Percentiles rank a stretch among this genome's conserved stretches.
phyloP scores from a whole-genome alignment of 2,113 vertebrate genomes.

The Boulengeromyrus knoepffleri region DNA sequence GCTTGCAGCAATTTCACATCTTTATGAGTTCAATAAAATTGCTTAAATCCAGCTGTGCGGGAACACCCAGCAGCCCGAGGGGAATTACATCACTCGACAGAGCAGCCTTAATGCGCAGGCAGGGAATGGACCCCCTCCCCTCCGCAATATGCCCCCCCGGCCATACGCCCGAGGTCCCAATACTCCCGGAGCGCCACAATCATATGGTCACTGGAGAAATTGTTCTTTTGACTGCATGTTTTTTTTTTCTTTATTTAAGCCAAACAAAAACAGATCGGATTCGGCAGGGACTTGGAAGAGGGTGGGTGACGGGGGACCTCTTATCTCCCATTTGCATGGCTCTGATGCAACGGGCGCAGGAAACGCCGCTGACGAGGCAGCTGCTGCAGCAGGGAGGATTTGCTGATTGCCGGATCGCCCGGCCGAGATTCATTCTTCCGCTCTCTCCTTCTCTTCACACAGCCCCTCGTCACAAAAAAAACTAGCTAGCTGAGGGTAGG shows the following conservation, averaged over 20 bases:
- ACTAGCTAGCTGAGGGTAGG: neutral
- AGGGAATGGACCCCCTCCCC: neutral
- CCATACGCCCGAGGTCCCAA: neutral
- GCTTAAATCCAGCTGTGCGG: neutral
- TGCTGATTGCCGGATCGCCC: neutral
- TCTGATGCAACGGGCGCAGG: neutral
- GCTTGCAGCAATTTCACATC: neutral
- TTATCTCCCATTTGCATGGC: constrained; percentile 10
- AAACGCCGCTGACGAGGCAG: neutral
- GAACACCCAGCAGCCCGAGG: neutral
- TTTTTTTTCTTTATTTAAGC: neutral
- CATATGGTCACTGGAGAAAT: neutral
- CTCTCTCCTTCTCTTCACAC: neutral
- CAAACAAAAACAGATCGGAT: constrained; percentile 3
- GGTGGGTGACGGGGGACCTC: neutral
- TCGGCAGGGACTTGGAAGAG: neutral
- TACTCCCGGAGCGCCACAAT: neutral
- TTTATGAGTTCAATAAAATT: constrained; percentile 1
- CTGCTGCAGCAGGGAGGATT: neutral
- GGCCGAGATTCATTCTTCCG: neutral
- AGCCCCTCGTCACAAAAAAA: neutral
- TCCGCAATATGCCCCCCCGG: neutral
- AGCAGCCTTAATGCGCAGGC: neutral
- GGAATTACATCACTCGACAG: neutral
- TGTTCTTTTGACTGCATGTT: neutral